Percentiles rank a stretch among this genome's conserved stretches.
phyloP scores from a whole-genome alignment of 2,888 invertebrate species.

The Idaea straminata region DNA sequence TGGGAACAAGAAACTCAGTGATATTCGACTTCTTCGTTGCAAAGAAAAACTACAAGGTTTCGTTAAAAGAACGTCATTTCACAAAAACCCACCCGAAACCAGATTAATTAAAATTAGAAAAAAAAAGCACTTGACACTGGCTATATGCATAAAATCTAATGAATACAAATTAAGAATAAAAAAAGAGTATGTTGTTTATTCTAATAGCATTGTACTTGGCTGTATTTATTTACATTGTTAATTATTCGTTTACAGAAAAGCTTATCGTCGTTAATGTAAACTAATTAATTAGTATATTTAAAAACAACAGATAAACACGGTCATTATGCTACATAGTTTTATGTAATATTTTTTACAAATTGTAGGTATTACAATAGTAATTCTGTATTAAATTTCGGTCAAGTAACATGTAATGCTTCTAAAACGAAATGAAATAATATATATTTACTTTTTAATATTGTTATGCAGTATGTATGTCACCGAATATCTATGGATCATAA shows the following conservation, averaged over 20 bases:
- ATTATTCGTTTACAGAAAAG: conserved; percentile 58
- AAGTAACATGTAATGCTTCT: no score
- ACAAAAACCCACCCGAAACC: no score
- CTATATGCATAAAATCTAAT: neutral
- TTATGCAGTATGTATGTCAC: no score
- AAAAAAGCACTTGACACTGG: neutral
- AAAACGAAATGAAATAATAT: no score
- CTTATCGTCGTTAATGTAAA: conserved; percentile 67
- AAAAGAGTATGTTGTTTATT: neutral
- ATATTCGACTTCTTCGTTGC: no score
- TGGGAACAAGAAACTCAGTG: no score
- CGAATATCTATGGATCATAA: no score
- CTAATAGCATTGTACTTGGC: neutral
- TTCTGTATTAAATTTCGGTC: no score
- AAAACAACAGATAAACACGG: neutral
- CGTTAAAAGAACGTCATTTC: no score
- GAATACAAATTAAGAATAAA: neutral
- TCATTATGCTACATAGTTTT: neutral
- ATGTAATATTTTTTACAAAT: neutral
- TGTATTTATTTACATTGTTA: conserved; percentile 49
- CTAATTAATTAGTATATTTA: conserved; percentile 20
- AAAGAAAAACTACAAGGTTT: no score
- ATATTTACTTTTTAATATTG: no score
- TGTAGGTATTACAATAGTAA: no score
- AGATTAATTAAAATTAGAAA: neutral